Percentiles rank a stretch among this genome's conserved stretches.
phyloP scores from a whole-genome alignment of 2,888 invertebrate genomes.

The Pegoplata infirma region DNA sequence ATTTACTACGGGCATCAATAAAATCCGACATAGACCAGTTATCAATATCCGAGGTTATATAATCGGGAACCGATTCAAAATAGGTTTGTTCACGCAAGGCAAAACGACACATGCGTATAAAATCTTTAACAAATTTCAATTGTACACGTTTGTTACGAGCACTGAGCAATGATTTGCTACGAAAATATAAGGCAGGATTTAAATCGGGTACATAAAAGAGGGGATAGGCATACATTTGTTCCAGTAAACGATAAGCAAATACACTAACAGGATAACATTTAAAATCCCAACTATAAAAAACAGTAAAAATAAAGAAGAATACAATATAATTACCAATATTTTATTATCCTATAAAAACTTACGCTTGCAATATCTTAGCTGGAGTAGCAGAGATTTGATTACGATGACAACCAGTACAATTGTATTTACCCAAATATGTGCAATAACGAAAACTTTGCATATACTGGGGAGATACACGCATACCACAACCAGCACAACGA shows the following conservation, averaged over 20 bases:
- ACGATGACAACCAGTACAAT: constrained; percentile 91
- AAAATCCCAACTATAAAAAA: constrained; percentile 76
- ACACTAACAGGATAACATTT: constrained; percentile 88
- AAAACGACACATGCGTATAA: constrained; percentile 84
- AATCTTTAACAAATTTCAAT: constrained; percentile 84
- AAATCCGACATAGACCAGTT: constrained; percentile 87
- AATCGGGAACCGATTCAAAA: constrained; percentile 80
- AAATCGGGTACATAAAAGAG: constrained; percentile 86
- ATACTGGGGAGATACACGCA: constrained; percentile 86
- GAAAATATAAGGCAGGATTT: constrained; percentile 83
- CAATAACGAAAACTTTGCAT: constrained; percentile 88
- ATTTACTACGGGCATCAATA: constrained; percentile 82
- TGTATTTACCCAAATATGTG: constrained; percentile 90
- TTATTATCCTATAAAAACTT: constrained; percentile 36
- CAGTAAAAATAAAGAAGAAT: background rate
- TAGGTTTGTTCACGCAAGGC: constrained; percentile 80
- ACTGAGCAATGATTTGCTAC: constrained; percentile 81
- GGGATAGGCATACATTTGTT: constrained; percentile 87
- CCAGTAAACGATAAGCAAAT: constrained; percentile 87
- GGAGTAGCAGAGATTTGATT: constrained; percentile 87
- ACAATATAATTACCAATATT: background rate
- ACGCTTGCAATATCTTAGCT: constrained; percentile 80
- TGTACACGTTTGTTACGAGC: constrained; percentile 83
- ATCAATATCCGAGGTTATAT: constrained; percentile 83
- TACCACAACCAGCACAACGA: constrained; percentile 91